Conservation (phyloP, 2,797 vertebrate genomes). For the Hylomyscus alleni region DNA sequence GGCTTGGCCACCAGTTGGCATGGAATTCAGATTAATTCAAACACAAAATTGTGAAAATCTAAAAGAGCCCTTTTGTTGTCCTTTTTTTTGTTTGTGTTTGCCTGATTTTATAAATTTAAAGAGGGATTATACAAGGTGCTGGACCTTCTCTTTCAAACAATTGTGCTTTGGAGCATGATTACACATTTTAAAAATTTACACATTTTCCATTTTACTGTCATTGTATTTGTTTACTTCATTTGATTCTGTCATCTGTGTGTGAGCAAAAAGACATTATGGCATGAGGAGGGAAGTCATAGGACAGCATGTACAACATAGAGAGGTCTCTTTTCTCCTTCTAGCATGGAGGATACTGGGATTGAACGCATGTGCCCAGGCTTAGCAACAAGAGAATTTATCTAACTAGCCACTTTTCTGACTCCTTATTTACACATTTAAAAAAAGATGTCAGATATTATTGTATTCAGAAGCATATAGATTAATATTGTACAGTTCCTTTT, state of each 20-base stretch:
- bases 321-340: not conserved
- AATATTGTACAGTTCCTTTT: conserved; percentile 13
- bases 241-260: not conserved
- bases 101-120: conserved; percentile 60
- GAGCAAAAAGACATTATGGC: not conserved
- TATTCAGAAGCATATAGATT: not conserved
- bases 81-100: not conserved
- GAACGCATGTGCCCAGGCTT: not conserved
- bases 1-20: conserved; percentile 26
- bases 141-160: conserved; percentile 14
- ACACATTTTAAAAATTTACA: not conserved
- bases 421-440: not conserved
- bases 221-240: not conserved
- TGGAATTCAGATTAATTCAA: conserved; percentile 66
- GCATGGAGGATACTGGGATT: not conserved
- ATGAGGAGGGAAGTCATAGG: not conserved
- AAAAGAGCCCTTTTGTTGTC: conserved; percentile 47
- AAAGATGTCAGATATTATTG: conserved; percentile 14
- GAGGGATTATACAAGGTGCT: not conserved
- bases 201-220: not conserved
- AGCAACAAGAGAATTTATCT: not conserved
- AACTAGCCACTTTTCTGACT: not conserved
- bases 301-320: not conserved
- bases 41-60: conserved; percentile 27
- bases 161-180: not conserved